phyloP scores from a whole-genome alignment of 1,140 invertebrate genomes.

The Lasioglossum baleicum region DNA sequence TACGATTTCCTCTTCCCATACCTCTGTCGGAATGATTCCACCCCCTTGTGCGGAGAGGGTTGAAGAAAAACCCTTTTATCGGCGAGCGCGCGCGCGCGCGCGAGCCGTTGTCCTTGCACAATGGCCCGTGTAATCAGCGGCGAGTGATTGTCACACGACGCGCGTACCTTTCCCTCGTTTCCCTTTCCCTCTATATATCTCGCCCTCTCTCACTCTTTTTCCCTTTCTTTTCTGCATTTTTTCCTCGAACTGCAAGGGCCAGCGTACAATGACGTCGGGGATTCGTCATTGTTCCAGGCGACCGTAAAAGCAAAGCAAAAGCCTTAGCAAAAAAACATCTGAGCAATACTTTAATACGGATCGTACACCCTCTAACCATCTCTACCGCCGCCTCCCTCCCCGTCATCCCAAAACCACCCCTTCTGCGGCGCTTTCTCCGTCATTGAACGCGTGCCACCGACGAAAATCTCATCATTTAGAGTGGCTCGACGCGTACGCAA shows the following conservation, averaged over 20 bases:
- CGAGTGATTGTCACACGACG: conserved; percentile 67
- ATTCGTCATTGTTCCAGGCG: conserved; percentile 67
- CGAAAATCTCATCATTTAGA: conserved; percentile 69
- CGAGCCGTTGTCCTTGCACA: conserved; percentile 66
- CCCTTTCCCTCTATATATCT: conserved; percentile 41
- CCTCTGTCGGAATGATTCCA: conserved; percentile 19
- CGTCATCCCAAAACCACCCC: not conserved
- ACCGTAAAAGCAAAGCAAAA: conserved; percentile 58
- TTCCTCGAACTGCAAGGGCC: conserved; percentile 44
- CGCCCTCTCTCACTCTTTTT: conserved; percentile 23
- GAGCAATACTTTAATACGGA: conserved; percentile 68
- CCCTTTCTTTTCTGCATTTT: conserved; percentile 48
- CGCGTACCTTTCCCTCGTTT: conserved; percentile 8
- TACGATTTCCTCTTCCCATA: not conserved
- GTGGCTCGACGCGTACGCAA: conserved; percentile 55
- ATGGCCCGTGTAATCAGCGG: conserved; percentile 70
- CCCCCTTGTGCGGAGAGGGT: not conserved
- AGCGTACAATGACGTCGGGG: conserved; percentile 62
- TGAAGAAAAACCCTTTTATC: conserved; percentile 39
- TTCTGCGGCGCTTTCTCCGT: not conserved
- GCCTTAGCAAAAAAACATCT: conserved; percentile 42
- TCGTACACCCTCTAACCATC: not conserved
- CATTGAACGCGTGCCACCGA: conserved; percentile 18
- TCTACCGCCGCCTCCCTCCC: too few species aligned
- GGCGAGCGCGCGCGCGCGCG: conserved; percentile 6